Conservation (phyloP, 2,888 invertebrate genomes). For the Eustalomyia histrio region DNA sequence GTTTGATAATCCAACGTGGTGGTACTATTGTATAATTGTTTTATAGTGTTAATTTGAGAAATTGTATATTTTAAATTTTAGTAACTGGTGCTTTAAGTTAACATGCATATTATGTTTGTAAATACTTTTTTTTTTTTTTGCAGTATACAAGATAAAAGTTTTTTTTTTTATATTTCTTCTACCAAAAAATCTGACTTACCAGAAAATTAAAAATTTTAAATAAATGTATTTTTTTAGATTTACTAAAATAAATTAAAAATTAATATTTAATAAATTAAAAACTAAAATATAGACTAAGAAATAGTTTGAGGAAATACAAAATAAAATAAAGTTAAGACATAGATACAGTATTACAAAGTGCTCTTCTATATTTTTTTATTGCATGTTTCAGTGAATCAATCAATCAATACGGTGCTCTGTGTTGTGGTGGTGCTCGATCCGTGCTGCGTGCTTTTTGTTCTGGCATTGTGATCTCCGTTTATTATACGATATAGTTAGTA, state of each 20-base stretch:
- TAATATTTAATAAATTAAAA: slow-evolving; percentile 11
- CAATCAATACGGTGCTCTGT: slow-evolving; percentile 61
- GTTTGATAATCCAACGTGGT: slow-evolving; percentile 87
- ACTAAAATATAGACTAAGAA: slow-evolving; percentile 21
- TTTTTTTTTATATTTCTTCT: slow-evolving; percentile 2
- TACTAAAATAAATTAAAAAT: not conserved
- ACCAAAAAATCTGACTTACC: slow-evolving; percentile 47
- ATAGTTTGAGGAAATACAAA: slow-evolving; percentile 25
- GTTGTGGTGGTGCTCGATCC: slow-evolving; percentile 60
- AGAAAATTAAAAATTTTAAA: slow-evolving; percentile 22
- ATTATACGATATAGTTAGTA: not conserved
- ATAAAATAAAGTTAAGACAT: slow-evolving; percentile 45
- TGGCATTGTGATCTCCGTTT: slow-evolving; percentile 56
- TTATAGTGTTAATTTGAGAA: slow-evolving; percentile 56
- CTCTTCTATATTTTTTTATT: slow-evolving; percentile 56
- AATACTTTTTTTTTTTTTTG: slow-evolving; percentile 17
- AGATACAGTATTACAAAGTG: slow-evolving; percentile 60
- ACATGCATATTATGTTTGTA: slow-evolving; percentile 49
- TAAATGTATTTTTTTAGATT: not conserved
- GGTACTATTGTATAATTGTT: slow-evolving; percentile 82
- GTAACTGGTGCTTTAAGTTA: slow-evolving; percentile 47
- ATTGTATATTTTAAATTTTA: slow-evolving; percentile 20
- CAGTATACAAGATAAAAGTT: not conserved
- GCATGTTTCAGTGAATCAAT: slow-evolving; percentile 53
- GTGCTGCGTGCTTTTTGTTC: slow-evolving; percentile 58